Base-by-base conservation (phyloP, 1,140 invertebrate species). In the Panagrolaimus sp. region DNA sequence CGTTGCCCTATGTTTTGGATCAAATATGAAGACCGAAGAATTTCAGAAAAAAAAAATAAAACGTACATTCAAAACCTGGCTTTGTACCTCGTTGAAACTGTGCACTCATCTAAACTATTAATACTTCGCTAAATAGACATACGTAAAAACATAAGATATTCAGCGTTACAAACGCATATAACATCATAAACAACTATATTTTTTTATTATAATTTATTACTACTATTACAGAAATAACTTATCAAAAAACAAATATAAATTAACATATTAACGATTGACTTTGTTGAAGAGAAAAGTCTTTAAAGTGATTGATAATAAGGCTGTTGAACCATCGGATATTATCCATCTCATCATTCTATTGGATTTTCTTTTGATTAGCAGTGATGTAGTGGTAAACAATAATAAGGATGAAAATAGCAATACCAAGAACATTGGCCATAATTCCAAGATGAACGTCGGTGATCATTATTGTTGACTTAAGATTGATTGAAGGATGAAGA, bases 401-500 rank as follows among this genome's bases (percentile, higher is more conserved):
- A 43, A 82, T 81, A 14, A 83, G 73, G 64, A 82, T 71, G 65
- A 82, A 82, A 46, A 82, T 83, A n/a, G 75, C 73, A 26, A 82
- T 79, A 46, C 80, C 80, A 44, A 82, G 71, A 15, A 82, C 79
- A 65, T 82, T 82, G 52, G 82, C 80, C 73, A 80, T 71, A 48
- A 83, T 78, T 48, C 80, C 80, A 46, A 82, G 76, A 72, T 82
- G 80, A 64, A 83, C 71, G 67, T 82, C 80, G 38, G 73, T 83
- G 71, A 82, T 82, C 80, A 82, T 82, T 32, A 17, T 70, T 55
- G 7, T 38, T 38, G 32, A 38, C 2, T 2, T 38, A 38, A 38
- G 32, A 38, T n/a, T n/a, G 7, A 38, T 38, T 2, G 2, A 38
- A 4, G 7, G 2, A 38, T 38, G 32, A 38, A n/a, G n/a, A 38